Evolutionary conservation across 2,113 vertebrate genomes (phyloP).

Genomic region (Thalassarche chlororhynchos): DNA sequence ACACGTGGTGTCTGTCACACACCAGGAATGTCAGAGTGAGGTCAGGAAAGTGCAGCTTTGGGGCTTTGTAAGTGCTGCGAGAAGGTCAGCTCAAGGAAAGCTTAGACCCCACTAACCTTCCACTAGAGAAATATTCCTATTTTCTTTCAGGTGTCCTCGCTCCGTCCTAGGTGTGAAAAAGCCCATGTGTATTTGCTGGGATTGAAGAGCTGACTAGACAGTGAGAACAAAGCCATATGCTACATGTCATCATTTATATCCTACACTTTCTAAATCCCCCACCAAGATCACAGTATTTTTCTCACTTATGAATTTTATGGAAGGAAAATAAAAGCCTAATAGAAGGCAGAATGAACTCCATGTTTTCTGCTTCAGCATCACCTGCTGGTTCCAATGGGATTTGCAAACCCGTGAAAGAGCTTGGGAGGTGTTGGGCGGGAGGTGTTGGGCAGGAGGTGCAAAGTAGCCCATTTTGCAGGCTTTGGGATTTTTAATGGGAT

Average conservation of each 20-base stretch:
- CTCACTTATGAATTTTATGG: not conserved
- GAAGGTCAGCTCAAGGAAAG: not conserved
- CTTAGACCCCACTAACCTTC: not conserved
- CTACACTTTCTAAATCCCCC: not conserved
- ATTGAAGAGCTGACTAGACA: not conserved
- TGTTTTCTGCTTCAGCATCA: slow-evolving; percentile 68
- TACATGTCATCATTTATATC: not conserved
- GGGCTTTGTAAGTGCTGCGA: not conserved
- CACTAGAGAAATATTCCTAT: not conserved
- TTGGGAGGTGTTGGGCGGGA: not conserved
- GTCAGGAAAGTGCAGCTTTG: not conserved
- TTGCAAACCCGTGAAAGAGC: not conserved
- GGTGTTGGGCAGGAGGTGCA: not conserved
- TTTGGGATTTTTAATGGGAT: not conserved
- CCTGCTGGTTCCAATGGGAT: slow-evolving; percentile 56
- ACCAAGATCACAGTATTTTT: not conserved
- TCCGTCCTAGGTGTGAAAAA: not conserved
- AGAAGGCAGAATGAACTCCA: not conserved
- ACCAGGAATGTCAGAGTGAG: fast-evolving
- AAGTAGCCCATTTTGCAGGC: not conserved
- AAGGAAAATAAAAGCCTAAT: slow-evolving; percentile 26
- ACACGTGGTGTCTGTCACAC: not conserved
- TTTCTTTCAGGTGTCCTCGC: not conserved
- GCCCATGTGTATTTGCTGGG: not conserved
- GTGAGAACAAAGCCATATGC: slow-evolving; percentile 24